Evolutionary conservation across 64 coral and sea anemone genomes (phyloP).

Genomic region (Trachythela sp.): DNA sequence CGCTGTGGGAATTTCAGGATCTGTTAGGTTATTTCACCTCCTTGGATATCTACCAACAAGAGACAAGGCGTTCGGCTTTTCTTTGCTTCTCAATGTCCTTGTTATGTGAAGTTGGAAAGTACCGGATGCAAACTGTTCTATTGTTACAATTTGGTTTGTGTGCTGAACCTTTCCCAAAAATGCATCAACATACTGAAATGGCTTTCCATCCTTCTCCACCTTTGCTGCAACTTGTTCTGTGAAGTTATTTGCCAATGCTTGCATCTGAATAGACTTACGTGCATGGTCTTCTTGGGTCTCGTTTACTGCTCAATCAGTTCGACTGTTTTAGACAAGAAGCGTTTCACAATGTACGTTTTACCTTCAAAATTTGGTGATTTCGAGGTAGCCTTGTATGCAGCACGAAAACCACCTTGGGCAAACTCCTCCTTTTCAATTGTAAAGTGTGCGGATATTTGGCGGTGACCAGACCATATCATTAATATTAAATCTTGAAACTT

Average conservation of each 20-base stretch:
- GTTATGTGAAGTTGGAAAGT: not conserved
- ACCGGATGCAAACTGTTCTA: not conserved
- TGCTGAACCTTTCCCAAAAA: not conserved
- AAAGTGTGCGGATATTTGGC: not conserved
- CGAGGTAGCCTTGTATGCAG: not conserved
- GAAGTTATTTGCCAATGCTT: not conserved
- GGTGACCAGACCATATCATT: not conserved
- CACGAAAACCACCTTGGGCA: not conserved
- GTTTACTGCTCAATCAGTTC: not conserved
- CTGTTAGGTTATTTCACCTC: not conserved
- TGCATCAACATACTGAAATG: not conserved
- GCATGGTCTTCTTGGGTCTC: not conserved
- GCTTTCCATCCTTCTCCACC: not conserved
- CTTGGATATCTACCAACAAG: not conserved
- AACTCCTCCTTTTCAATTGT: not conserved
- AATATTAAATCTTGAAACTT: not conserved
- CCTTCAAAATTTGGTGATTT: not conserved
- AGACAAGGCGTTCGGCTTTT: not conserved
- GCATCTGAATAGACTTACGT: not conserved
- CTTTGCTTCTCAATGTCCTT: not conserved
- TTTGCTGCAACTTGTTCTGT: not conserved
- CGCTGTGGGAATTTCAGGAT: not conserved
- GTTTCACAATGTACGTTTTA: not conserved
- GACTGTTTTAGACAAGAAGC: not conserved
- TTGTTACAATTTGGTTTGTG: not conserved